Evolutionary conservation across 2,113 vertebrate genomes (phyloP).

Genomic region (Formicarius rufipectus): DNA sequence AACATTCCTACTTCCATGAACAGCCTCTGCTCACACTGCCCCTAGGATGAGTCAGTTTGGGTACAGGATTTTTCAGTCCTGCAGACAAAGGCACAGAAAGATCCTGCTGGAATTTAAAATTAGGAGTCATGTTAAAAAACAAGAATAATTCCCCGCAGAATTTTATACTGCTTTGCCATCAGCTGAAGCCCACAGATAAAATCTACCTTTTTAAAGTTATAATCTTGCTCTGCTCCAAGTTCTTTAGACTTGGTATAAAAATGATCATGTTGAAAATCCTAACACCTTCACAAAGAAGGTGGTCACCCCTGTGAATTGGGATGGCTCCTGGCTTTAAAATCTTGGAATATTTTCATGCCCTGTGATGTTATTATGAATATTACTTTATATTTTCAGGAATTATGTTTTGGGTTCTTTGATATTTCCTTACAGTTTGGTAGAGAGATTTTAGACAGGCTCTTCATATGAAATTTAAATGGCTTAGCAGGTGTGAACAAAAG

Average conservation of each 20-base stretch:
- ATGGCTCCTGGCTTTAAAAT: neutral
- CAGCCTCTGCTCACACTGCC: neutral
- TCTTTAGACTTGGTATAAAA: neutral
- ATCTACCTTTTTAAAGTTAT: neutral
- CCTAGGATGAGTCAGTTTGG: neutral
- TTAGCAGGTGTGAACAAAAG: slow-evolving; percentile 26
- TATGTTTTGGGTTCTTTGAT: neutral
- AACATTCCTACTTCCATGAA: neutral
- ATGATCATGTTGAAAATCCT: neutral
- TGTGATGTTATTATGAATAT: neutral
- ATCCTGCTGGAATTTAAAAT: neutral
- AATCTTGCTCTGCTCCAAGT: neutral
- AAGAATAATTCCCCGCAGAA: neutral
- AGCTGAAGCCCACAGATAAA: neutral
- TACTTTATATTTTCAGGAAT: neutral
- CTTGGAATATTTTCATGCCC: neutral
- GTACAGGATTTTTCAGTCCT: neutral
- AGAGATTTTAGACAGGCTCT: neutral
- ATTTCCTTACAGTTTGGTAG: neutral
- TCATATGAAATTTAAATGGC: slow-evolving; percentile 7
- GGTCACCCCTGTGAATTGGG: neutral
- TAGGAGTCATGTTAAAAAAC: neutral
- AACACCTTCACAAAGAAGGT: neutral
- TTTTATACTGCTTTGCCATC: neutral
- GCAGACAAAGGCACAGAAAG: neutral